phyloP scores from a whole-genome alignment of 2,113 vertebrate species.

The Corythornis cristatus region DNA sequence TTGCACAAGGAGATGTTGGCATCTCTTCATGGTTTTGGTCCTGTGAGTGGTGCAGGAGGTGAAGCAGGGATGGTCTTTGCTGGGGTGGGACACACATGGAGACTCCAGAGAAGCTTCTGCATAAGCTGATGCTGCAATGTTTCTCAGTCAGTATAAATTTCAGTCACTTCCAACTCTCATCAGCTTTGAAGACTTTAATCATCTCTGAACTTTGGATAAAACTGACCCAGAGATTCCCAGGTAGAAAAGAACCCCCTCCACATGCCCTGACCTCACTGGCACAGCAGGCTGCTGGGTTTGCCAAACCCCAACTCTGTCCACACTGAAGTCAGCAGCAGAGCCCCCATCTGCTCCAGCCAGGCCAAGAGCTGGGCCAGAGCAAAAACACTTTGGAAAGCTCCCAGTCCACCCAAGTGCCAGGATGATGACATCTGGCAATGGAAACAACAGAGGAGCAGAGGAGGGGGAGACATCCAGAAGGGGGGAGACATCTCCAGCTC shows the following conservation, averaged over 20 bases:
- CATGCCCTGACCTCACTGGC: not conserved
- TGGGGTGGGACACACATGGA: not conserved
- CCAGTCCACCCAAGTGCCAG: not conserved
- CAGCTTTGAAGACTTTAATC: not conserved
- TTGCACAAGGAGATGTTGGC: not conserved
- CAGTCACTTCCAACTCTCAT: not conserved
- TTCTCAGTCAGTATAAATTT: not conserved
- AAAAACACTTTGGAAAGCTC: not conserved
- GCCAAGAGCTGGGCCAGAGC: not conserved
- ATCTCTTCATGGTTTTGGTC: not conserved
- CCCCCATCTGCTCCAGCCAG: not conserved
- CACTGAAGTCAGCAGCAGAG: not conserved
- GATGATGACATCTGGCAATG: not conserved
- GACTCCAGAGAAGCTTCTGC: not conserved
- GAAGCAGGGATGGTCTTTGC: not conserved
- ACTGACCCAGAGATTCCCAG: not conserved
- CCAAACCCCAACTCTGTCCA: not conserved
- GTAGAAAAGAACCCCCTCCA: not conserved
- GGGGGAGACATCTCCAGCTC: not conserved
- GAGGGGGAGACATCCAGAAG: not conserved
- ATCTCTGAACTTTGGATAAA: not conserved
- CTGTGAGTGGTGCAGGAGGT: not conserved
- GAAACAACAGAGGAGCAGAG: not conserved
- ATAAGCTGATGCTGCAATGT: rapidly evolving
- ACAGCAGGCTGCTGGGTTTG: not conserved